phyloP scores from a whole-genome alignment of 2,888 invertebrate genomes.

The Catonia carolina region DNA sequence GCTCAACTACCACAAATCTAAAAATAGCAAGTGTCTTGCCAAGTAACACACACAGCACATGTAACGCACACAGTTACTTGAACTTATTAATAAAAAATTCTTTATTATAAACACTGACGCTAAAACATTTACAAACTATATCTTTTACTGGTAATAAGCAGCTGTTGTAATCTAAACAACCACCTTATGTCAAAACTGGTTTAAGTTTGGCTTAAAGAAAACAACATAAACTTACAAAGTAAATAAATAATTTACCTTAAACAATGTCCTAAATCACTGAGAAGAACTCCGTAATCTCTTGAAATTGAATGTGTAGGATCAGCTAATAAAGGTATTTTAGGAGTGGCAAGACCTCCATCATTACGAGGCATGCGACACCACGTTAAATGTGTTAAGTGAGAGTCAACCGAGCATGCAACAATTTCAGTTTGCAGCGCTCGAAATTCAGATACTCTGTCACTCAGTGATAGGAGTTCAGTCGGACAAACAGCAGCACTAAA shows the following conservation, averaged over 20 bases:
- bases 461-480: constrained; percentile 84
- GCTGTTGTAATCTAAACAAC: no score
- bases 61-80: no score
- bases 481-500: constrained; percentile 85
- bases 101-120: no score
- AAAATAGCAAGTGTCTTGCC: no score
- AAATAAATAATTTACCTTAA: constrained; percentile 49
- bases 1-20: no score
- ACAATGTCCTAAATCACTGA: constrained; percentile 86
- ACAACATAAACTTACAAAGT: no score
- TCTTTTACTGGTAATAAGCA: no score
- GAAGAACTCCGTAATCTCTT: constrained; percentile 88
- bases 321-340: constrained; percentile 82
- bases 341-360: constrained; percentile 82
- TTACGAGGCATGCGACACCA: constrained; percentile 88
- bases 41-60: no score
- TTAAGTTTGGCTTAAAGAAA: no score
- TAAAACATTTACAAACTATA: no score
- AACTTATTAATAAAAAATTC: no score
- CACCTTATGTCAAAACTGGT: no score
- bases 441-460: constrained; percentile 77
- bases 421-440: constrained; percentile 73
- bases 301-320: constrained; percentile 86
- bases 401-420: constrained; percentile 84
- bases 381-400: constrained; percentile 83